Percentiles rank a stretch among this genome's conserved stretches.
Evolutionary conservation across 2,113 vertebrate species (phyloP).

Genomic region (Hydrolagus affinis): DNA sequence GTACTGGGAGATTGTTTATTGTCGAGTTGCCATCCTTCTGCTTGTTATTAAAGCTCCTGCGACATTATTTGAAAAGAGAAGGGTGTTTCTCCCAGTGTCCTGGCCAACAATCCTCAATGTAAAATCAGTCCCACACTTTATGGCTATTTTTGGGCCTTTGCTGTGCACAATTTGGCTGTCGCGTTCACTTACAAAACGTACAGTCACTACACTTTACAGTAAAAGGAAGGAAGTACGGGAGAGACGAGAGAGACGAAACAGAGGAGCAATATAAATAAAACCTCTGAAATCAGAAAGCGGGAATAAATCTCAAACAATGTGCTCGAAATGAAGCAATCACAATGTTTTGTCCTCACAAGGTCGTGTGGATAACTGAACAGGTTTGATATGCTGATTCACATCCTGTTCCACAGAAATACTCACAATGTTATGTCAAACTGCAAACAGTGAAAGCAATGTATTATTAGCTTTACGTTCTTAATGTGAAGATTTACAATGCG

Average conservation of each 20-base stretch:
- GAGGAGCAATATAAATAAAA: not conserved
- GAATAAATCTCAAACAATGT: not conserved
- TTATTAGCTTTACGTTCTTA: not conserved
- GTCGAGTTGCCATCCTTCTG: no score
- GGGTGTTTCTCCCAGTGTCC: no score
- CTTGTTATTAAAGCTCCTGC: no score
- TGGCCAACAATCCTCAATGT: no score
- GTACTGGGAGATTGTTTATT: no score
- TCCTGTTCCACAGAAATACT: conserved; percentile 4
- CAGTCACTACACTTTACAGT: no score
- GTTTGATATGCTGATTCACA: conserved; percentile 19
- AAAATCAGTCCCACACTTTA: no score
- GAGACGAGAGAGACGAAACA: not conserved
- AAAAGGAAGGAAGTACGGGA: not conserved
- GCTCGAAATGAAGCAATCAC: not conserved
- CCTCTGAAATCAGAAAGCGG: not conserved
- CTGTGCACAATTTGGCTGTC: no score
- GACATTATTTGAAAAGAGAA: no score
- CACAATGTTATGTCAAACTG: not conserved
- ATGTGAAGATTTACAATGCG: not conserved
- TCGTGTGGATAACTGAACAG: not conserved
- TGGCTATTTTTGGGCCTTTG: no score
- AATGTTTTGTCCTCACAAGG: not conserved
- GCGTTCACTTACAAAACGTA: no score
- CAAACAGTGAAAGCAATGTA: not conserved